Evolutionary conservation across 92 coral and sea anemone genomes (phyloP).

Genomic region (Muricea muricata): DNA sequence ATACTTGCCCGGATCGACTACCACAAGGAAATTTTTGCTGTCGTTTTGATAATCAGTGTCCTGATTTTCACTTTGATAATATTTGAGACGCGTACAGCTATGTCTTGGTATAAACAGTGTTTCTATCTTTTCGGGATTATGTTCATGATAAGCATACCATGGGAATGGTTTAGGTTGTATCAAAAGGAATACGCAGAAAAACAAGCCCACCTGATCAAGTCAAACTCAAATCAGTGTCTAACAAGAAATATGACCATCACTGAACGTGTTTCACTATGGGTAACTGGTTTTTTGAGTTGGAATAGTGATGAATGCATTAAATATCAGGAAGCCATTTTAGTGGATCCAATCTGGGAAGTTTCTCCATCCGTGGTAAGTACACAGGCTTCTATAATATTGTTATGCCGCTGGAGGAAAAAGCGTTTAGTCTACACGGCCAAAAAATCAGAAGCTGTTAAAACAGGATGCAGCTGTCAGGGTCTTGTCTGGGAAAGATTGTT

Average conservation of each 20-base stretch:
- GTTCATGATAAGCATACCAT: conserved; percentile 85
- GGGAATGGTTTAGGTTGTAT: conserved; percentile 95
- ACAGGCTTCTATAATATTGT: too few relatives aligned
- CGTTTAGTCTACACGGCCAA: too few relatives aligned
- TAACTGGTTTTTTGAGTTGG: conserved; percentile 65
- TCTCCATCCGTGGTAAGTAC: conserved; percentile 85
- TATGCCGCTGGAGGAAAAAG: too few relatives aligned
- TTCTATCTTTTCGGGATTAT: conserved; percentile 60
- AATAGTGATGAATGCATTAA: conserved; percentile 70
- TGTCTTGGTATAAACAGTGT: conserved; percentile 76
- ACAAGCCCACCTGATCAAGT: conserved; percentile 77
- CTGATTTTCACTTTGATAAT: conserved; percentile 40
- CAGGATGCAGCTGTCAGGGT: too few relatives aligned
- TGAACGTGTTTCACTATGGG: conserved; percentile 75
- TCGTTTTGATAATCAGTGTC: conserved; percentile 38
- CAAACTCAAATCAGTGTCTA: conserved; percentile 68
- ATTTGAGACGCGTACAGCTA: conserved; percentile 68
- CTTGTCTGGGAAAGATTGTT: too few relatives aligned
- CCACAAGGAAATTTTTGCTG: conserved; percentile 54
- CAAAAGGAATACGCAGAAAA: conserved; percentile 83
- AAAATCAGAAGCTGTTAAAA: too few relatives aligned
- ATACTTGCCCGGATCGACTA: conserved; percentile 15
- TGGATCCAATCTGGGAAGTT: conserved; percentile 96
- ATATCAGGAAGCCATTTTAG: conserved; percentile 88
- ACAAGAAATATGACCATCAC: conserved; percentile 73